These are phyloP conservation scores for Patella pellucida DNA, from an alignment of 2,888 invertebrate species.

Conservation along the genomic window DNA sequence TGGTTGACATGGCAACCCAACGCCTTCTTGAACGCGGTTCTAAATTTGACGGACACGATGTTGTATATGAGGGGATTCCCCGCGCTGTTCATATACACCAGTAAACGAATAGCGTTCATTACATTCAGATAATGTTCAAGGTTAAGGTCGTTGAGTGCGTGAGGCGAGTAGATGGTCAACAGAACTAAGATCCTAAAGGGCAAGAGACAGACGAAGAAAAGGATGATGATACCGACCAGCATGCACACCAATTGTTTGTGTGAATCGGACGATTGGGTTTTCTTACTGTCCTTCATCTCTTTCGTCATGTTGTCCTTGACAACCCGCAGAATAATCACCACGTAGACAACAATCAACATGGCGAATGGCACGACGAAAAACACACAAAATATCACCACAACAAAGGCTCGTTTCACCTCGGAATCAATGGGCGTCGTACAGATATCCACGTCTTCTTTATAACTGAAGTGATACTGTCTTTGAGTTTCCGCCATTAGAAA, in stretches of 20 bases:
- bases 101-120: conserved; percentile 83
- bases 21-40: conserved; percentile 71
- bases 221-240: conserved; percentile 73
- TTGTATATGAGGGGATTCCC: conserved; percentile 93
- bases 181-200: conserved; percentile 90
- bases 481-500: conserved; percentile 84
- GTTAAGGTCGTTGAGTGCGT: conserved; percentile 80
- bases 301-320: conserved; percentile 26
- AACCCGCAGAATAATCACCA: conserved; percentile 40
- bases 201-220: conserved; percentile 90
- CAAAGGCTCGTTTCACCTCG: conserved; percentile 84
- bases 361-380: conserved; percentile 85
- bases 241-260: conserved; percentile 58
- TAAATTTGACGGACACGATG: conserved; percentile 91
- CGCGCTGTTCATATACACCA: conserved; percentile 91
- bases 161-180: conserved; percentile 86
- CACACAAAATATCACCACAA: conserved; percentile 83
- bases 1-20: conserved; percentile 24
- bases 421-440: conserved; percentile 85
- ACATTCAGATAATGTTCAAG: conserved; percentile 87
- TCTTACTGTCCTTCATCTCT: conserved; percentile 37
- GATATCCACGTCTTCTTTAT: conserved; percentile 81
- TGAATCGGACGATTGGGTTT: conserved; percentile 33
- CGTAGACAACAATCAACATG: conserved; percentile 42
- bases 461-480: conserved; percentile 78